A percentile compares a stretch with the other conserved stretches of the same genome.
These are phyloP conservation scores for Vidua chalybeata DNA, from an alignment of 2,113 vertebrate genomes.

Conservation along the genomic window DNA sequence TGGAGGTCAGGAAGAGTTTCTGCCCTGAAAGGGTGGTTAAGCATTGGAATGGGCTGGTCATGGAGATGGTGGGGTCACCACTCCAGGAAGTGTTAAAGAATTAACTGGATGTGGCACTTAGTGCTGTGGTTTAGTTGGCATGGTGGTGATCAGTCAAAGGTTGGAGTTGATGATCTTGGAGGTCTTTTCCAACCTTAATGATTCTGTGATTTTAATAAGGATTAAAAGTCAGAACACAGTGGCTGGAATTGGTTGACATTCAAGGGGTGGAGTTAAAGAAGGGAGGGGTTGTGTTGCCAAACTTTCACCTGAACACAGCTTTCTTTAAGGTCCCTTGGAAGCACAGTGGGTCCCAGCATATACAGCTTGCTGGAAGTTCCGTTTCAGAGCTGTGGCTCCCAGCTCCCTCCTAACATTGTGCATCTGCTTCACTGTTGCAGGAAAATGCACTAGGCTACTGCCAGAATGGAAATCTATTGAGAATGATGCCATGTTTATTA, in stretches of 20 bases:
- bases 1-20: background rate
- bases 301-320: background rate
- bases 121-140: background rate
- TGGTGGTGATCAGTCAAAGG: background rate
- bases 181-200: background rate
- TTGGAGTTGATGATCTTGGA: background rate
- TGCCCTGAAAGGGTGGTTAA: background rate
- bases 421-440: background rate
- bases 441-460: background rate
- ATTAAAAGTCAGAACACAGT: background rate
- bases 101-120: background rate
- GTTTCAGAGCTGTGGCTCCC: background rate
- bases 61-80: background rate
- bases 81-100: background rate
- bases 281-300: background rate
- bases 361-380: background rate
- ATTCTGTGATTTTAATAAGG: background rate
- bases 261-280: background rate
- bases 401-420: background rate
- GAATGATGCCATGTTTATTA: background rate
- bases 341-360: background rate
- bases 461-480: constrained; percentile 9
- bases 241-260: background rate
- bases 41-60: background rate
- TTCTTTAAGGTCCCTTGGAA: background rate